Base-by-base conservation (phyloP, 1,140 invertebrate genomes). In the Elysia chlorotica region DNA sequence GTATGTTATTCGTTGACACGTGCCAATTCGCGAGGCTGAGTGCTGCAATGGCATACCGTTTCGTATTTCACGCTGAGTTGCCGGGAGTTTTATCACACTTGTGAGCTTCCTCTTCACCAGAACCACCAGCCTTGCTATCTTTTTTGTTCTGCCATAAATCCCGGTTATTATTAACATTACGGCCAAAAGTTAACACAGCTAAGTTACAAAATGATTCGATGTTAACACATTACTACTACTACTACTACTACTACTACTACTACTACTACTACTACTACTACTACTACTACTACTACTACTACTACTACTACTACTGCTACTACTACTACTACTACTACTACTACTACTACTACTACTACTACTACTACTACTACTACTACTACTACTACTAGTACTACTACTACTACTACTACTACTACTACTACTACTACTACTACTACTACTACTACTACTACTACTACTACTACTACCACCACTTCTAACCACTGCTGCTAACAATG, bases 331-430 rank as follows among this genome's bases (percentile, higher is more conserved):
- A 57, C 54, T 57, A 10, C 54, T 57, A 57, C 54, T n/a, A 23
- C 54, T 57, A 23, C 54, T 57, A 23, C 54, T 57, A 5, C 54
- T 57, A 28, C 54, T 57, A 23, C 54, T 57, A 23, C 54, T 57
- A 23, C 54, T 57, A 57, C 54, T 57, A 57, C 54, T 57, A 57
- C 21, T 57, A 57, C 54, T 57, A 57, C 54, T 57, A 57, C 54
- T 57, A 57, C 54, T 57, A 57, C 54, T 57, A 57, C 54, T 57
- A 57, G n/a, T 57, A 57, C 54, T n/a, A 57, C 54, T n/a, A 57
- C 54, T n/a, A 23, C 54, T n/a, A 57, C 54, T 57, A 57, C 54
- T 57, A n/a, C 54, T 57, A 57, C 54, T n/a, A 57, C 54, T 10
- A 57, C 54, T 10, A 57, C 54, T 57, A 57, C 54, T 23, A 57